Evolutionary conservation across 30 jellyfish, hydroid and myxozoan genomes (phyloP).

Genomic region (Aurelia aurita complex sp. Pacific): DNA sequence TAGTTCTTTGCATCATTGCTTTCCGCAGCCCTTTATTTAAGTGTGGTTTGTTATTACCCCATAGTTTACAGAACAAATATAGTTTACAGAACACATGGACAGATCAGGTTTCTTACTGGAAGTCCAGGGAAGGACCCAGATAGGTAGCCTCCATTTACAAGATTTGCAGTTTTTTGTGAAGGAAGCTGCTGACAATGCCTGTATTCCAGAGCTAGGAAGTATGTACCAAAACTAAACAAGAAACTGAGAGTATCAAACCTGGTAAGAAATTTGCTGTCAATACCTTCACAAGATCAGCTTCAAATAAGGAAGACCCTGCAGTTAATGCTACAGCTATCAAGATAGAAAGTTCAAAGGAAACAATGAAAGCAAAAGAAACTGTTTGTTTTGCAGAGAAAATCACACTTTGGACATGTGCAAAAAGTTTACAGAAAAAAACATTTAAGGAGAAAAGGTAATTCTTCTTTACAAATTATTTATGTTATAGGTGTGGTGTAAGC

Average conservation of each 20-base stretch:
- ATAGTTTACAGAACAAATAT: background rate
- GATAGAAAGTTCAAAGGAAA: background rate
- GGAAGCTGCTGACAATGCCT: background rate
- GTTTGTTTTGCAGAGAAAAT: too few species aligned
- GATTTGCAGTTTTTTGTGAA: background rate
- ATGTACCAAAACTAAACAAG: too few species aligned
- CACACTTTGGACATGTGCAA: too few species aligned
- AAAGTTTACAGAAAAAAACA: too few species aligned
- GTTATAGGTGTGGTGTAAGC: background rate
- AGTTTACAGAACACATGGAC: background rate
- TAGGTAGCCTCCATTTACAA: slow-evolving; percentile 2
- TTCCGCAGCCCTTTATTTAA: too few species aligned
- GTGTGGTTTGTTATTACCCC: too few species aligned
- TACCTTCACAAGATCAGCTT: background rate
- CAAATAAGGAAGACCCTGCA: background rate
- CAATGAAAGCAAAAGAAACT: too few species aligned
- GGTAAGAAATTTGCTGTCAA: background rate
- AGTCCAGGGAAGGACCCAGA: slow-evolving; percentile 3
- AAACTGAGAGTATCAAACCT: too few species aligned
- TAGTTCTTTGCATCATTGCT: too few species aligned
- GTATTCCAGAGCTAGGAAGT: too few species aligned
- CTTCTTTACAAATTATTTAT: too few species aligned
- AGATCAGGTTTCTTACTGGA: slow-evolving; percentile 1
- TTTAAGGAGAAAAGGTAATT: too few species aligned
- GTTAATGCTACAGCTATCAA: background rate